Percentiles rank a stretch among this genome's conserved stretches.
Evolutionary conservation across 1,140 invertebrate species (phyloP).

Genomic region (Heliothis virescens): DNA sequence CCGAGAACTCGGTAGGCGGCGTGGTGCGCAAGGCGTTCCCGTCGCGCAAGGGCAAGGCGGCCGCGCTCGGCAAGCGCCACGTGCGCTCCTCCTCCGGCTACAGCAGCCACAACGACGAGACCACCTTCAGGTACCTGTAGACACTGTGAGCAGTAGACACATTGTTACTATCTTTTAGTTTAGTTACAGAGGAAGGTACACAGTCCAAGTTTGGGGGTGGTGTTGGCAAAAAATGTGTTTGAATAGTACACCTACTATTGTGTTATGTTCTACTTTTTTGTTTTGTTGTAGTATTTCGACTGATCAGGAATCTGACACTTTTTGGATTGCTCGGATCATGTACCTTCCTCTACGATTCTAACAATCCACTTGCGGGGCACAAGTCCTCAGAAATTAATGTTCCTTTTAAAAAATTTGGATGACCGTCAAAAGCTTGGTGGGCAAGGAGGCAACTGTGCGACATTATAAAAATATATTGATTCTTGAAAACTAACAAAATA

Average conservation of each 20-base stretch:
- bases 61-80: slow-evolving; percentile 87
- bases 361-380: neutral
- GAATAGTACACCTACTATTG: too few relatives aligned
- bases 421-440: too few relatives aligned
- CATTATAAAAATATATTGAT: too few relatives aligned
- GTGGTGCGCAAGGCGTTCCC: slow-evolving; percentile 89
- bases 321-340: neutral
- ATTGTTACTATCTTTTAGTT: slow-evolving; percentile 19
- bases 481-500: too few relatives aligned
- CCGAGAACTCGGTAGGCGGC: slow-evolving; percentile 89
- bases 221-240: neutral
- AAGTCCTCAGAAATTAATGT: too few relatives aligned
- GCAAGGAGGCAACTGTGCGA: too few relatives aligned
- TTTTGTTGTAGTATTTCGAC: too few relatives aligned
- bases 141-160: slow-evolving; percentile 41
- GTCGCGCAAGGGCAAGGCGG: slow-evolving; percentile 88
- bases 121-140: slow-evolving; percentile 89
- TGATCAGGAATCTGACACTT: neutral
- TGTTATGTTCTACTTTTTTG: too few relatives aligned
- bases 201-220: neutral
- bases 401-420: too few relatives aligned
- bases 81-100: slow-evolving; percentile 91
- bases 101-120: slow-evolving; percentile 93
- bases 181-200: neutral
- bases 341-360: neutral